Evolutionary conservation across 2,797 vertebrate genomes (phyloP).

Genomic region (Pantherophis vulpinus): DNA sequence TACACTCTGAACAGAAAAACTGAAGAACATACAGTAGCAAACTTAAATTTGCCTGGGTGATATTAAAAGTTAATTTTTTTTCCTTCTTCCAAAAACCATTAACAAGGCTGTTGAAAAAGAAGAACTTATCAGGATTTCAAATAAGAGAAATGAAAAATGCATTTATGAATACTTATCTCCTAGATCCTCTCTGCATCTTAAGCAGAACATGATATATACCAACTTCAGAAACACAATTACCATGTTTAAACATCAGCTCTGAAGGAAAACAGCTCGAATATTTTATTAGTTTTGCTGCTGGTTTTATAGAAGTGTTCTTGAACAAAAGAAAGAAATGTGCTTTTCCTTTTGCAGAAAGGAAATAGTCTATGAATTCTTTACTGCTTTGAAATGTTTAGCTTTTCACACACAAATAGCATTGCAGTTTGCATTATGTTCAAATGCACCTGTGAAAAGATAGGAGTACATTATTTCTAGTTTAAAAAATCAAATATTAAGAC

Average conservation of each 20-base stretch:
- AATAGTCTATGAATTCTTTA: conserved; percentile 16
- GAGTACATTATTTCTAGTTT: not conserved
- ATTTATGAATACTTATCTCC: conserved; percentile 54
- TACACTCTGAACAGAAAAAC: conserved; percentile 48
- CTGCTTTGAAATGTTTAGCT: conserved; percentile 11
- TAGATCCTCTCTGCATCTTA: conserved; percentile 48
- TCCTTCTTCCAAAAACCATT: conserved; percentile 43
- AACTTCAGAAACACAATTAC: conserved; percentile 51
- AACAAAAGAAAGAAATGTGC: not conserved
- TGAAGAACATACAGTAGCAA: conserved; percentile 41
- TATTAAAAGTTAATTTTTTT: conserved; percentile 47
- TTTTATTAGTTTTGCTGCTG: conserved; percentile 11
- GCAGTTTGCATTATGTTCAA: not conserved
- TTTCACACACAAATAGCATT: conserved; percentile 23
- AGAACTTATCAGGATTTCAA: conserved; percentile 52
- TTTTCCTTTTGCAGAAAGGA: conserved; percentile 23
- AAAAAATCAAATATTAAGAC: conserved; percentile 6
- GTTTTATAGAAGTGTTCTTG: conserved; percentile 8
- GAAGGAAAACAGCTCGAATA: conserved; percentile 42
- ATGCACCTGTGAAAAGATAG: conserved; percentile 11
- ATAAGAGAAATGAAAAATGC: conserved; percentile 55
- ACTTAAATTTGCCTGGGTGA: conserved; percentile 38
- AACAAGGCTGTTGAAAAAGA: conserved; percentile 43
- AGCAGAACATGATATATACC: conserved; percentile 53
- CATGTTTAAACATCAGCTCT: conserved; percentile 48